These are phyloP conservation scores for Mythimna lalbum DNA, from an alignment of 2,888 invertebrate species.

Conservation along the genomic window DNA sequence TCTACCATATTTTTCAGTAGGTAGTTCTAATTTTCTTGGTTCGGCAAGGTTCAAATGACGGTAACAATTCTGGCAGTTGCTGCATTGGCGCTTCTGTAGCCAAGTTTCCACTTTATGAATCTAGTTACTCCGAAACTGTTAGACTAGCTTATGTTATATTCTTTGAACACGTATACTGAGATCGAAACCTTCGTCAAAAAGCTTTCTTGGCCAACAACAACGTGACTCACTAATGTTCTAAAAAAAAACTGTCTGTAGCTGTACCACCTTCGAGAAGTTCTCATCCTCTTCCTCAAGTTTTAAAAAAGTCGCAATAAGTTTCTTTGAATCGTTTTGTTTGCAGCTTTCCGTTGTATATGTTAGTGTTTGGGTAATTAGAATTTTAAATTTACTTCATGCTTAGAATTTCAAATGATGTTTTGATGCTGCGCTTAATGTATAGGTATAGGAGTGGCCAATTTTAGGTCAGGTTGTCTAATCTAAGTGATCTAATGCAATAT, in stretches of 20 bases:
- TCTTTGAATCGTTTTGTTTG: slow-evolving; percentile 28
- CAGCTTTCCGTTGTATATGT: slow-evolving; percentile 3
- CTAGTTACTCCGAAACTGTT: slow-evolving; percentile 5
- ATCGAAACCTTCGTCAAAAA: slow-evolving; percentile 20
- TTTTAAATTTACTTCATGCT: slow-evolving; percentile 36
- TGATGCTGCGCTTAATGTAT: slow-evolving; percentile 18
- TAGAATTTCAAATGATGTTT: slow-evolving; percentile 47
- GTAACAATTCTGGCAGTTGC: background rate
- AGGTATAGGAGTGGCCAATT: slow-evolving; percentile 16
- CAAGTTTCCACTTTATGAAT: background rate
- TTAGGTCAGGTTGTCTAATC: slow-evolving; percentile 49
- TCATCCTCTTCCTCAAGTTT: slow-evolving; percentile 36
- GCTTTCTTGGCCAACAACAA: slow-evolving; percentile 27
- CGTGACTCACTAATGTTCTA: slow-evolving; percentile 31
- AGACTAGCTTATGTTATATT: background rate
- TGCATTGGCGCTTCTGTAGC: background rate
- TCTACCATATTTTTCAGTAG: background rate
- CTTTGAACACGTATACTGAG: slow-evolving; percentile 11
- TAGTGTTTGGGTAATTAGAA: slow-evolving; percentile 18
- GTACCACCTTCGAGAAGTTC: slow-evolving; percentile 16
- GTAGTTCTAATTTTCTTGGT: background rate
- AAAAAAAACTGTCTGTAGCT: slow-evolving; percentile 15
- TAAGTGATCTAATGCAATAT: slow-evolving; percentile 43
- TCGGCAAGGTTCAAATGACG: background rate
- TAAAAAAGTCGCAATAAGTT: slow-evolving; percentile 35